Evolutionary conservation across 2,797 vertebrate genomes (phyloP), one percentile per base, ranked within the genome.

Genomic region (Pyrrhura leucotis): DNA sequence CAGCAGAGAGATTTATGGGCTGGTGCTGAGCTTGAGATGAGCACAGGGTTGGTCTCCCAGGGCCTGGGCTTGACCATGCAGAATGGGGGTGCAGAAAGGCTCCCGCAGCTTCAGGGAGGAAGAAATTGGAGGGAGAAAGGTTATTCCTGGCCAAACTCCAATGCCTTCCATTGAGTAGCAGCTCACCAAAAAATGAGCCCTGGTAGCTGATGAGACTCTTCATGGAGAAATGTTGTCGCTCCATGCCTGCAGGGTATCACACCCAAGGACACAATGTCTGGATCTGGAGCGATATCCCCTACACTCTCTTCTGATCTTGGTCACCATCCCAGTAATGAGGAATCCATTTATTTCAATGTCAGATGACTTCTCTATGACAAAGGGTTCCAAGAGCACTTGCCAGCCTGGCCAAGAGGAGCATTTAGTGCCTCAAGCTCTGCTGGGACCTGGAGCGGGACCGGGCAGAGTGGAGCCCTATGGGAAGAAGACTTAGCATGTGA

Each of bases 1-100:
- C 95, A 95, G 71, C 86, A 90, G 53, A 28, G 78, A 95, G 95
- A 96, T 97, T 96, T 96, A 96, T 91, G 87, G 61, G 78, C 92
- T 94, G 89, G 85, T 93, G 87, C 90, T 91, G 89, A 92, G 93
- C 81, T 93, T 3, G 3, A 66, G 93, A 91, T 82, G 78, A 9
- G 12, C 72, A 92, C 86, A 87, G 74, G 10, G 3, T 23, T 44
- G 44, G 35, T 77, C 88, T 71, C 86, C 6, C 0, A 18, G 75
- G 92, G 63, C 22, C 29, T 31, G 35, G 48, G 61, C 48, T 91
- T 93, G 93, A 80, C 92, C 84, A 6, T 6, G 78, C 35, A 68
- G 72, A 44, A 78, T 2, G 12, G 62, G 78, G 68, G 53, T 83
- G 92, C 72, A 88, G 90, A 96, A 94, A 94, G 62, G 40, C 51